Evolutionary conservation across 2,113 vertebrate genomes (phyloP).

Genomic region (Strix aluco): DNA sequence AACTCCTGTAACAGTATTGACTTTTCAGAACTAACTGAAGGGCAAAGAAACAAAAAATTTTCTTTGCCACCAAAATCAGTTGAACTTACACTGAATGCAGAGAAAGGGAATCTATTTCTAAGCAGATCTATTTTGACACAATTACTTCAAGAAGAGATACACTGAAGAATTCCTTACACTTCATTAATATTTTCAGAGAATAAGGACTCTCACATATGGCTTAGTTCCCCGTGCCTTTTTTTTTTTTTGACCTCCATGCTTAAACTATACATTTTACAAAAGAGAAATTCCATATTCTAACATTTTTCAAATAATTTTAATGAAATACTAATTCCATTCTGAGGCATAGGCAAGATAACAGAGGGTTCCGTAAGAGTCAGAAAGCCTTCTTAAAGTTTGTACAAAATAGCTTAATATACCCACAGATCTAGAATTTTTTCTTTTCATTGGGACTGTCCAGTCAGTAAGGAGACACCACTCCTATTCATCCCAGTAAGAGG

Average conservation of each 20-base stretch:
- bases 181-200: background rate
- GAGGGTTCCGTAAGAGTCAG: rapidly evolving
- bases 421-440: rapidly evolving
- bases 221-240: background rate
- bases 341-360: background rate
- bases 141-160: background rate
- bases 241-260: background rate
- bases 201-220: rapidly evolving
- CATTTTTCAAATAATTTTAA: background rate
- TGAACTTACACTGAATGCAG: background rate
- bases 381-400: background rate
- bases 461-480: background rate
- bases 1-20: slow-evolving; percentile 13
- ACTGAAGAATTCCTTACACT: background rate
- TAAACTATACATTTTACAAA: background rate
- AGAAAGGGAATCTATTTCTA: background rate
- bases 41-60: background rate
- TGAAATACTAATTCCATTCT: background rate
- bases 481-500: background rate
- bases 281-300: background rate
- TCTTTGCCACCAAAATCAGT: background rate
- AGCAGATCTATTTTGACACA: background rate
- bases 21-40: slow-evolving; percentile 4
- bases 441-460: background rate
- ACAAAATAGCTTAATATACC: background rate